Evolutionary conservation across 2,113 vertebrate genomes (phyloP), one percentile per base, ranked within the genome.

Genomic region (Urocitellus parryii): DNA sequence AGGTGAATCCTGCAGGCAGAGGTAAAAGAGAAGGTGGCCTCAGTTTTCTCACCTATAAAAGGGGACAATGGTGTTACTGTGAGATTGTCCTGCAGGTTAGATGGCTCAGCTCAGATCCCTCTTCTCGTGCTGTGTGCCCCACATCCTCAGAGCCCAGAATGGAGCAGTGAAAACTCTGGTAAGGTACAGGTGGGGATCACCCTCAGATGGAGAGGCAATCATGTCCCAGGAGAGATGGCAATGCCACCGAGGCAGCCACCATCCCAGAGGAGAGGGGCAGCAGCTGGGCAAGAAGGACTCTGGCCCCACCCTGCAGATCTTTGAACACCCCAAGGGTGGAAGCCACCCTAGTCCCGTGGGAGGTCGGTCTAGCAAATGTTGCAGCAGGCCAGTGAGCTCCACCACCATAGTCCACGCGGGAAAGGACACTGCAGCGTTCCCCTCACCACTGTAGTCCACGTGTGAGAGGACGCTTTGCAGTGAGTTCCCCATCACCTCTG

Each of bases 51-150:
- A 0, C 8, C n/a, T 48, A 1, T 18, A 27, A 17, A 25, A 2
- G n/a, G 63, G 24, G 5, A 24, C 5, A 0, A 0, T 34, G 4
- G 0, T 0, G 32, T 4, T 29, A 4, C 45, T 1, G 3, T 0
- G 27, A 0, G 5, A 42, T 34, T n/a, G 5, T 2, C 42, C 48
- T 4, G 34, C 4, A 34, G 13, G 11, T 11, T 1, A 5, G 5
- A 20, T 7, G 79, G 39, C 53, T 4, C 37, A 25, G 0, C 6
- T 20, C 7, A 39, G 68, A 10, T 11, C 29, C 12, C 12, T 17
- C 16, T 48, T 32, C 42, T n/a, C 11, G n/a, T 8, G 8, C 42
- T 45, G 42, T 45, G 42, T 45, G 4, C 8, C 37, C 16, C 68
- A 34, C 1, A 2, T n/a, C 1, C 29, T 22, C 16, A 27, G 32